Evolutionary conservation across 1,140 invertebrate genomes (phyloP).

Genomic region (Sitobion miscanthi): DNA sequence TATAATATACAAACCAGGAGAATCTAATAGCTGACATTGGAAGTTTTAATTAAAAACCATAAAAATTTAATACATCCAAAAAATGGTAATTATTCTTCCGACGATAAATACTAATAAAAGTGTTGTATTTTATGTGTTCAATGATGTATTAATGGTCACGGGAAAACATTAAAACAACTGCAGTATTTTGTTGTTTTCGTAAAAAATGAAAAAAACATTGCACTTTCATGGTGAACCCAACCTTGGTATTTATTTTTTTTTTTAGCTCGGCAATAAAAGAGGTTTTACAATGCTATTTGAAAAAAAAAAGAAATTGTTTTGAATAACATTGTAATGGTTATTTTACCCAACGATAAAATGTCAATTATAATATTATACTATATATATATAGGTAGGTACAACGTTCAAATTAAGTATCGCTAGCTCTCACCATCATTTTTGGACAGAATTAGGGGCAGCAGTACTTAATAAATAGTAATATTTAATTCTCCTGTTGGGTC

Average conservation of each 20-base stretch:
- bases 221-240: neutral
- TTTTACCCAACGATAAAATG: neutral
- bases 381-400: too few species aligned
- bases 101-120: neutral
- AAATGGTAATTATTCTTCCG: neutral
- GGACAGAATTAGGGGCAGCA: neutral
- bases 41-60: conserved; percentile 24
- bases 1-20: neutral
- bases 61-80: neutral
- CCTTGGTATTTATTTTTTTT: neutral
- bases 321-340: neutral
- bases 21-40: neutral
- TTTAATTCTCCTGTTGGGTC: neutral
- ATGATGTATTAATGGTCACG: conserved; percentile 17
- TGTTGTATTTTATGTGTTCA: neutral
- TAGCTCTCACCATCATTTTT: neutral
- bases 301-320: neutral
- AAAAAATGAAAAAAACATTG: neutral
- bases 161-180: neutral
- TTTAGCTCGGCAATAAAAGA: neutral
- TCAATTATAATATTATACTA: neutral
- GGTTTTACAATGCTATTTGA: neutral
- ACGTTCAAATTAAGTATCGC: too few species aligned
- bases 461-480: neutral
- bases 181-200: neutral